Conservation (phyloP, 1,140 invertebrate genomes). For the Drosophila nikananu region DNA sequence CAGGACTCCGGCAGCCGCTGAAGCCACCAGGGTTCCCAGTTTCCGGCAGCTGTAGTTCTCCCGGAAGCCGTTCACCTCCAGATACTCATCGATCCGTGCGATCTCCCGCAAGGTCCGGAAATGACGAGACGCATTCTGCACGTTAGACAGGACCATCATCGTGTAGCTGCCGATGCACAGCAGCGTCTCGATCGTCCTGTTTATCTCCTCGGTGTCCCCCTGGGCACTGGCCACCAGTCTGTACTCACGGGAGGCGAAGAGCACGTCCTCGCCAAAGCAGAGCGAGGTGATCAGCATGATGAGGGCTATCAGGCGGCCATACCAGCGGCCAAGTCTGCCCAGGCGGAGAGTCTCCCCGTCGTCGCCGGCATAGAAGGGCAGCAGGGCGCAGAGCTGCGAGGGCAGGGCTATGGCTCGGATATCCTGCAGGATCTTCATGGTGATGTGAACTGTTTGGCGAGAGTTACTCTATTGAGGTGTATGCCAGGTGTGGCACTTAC, state of each 20-base stretch:
- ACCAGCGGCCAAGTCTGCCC: slow-evolving; percentile 29
- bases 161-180: slow-evolving; percentile 72
- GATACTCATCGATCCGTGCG: slow-evolving; percentile 55
- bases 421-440: slow-evolving; percentile 60
- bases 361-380: slow-evolving; percentile 54
- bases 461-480: not conserved
- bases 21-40: slow-evolving; percentile 31
- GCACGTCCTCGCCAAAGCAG: slow-evolving; percentile 50
- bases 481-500: no score
- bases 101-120: slow-evolving; percentile 61
- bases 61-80: slow-evolving; percentile 46
- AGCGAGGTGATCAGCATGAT: slow-evolving; percentile 33
- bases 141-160: slow-evolving; percentile 53
- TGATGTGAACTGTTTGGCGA: not conserved
- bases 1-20: slow-evolving; percentile 32
- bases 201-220: slow-evolving; percentile 72
- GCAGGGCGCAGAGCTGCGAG: slow-evolving; percentile 43
- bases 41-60: slow-evolving; percentile 50
- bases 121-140: slow-evolving; percentile 49
- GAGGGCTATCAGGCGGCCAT: slow-evolving; percentile 42
- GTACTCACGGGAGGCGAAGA: slow-evolving; percentile 54
- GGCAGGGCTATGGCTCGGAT: slow-evolving; percentile 33
- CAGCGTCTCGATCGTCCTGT: slow-evolving; percentile 69
- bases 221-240: slow-evolving; percentile 53
- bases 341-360: slow-evolving; percentile 41